Conservation (phyloP, 2,797 vertebrate genomes). For the Numenius phaeopus region DNA sequence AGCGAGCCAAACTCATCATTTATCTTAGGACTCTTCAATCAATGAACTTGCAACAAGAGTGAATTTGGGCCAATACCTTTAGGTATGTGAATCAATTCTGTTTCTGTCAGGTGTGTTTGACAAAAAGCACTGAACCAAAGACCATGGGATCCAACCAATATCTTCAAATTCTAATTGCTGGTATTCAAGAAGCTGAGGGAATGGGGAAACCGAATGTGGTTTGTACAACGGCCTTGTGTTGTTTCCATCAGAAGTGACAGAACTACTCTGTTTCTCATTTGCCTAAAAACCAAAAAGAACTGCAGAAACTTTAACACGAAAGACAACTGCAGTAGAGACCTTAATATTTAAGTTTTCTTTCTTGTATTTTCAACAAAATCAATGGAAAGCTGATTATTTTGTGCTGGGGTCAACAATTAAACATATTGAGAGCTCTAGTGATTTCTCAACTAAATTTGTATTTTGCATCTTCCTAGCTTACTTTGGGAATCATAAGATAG, state of each 20-base stretch:
- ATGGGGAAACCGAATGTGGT: background rate
- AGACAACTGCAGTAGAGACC: background rate
- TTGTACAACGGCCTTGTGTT: accelerated
- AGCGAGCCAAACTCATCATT: background rate
- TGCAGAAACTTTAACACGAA: background rate
- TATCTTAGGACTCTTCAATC: background rate
- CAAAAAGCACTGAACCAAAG: background rate
- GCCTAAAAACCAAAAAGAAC: background rate
- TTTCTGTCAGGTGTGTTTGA: background rate
- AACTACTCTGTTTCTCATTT: background rate
- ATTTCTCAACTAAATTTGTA: background rate
- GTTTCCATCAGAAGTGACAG: background rate
- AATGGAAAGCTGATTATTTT: background rate
- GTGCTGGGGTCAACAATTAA: background rate
- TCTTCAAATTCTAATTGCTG: background rate
- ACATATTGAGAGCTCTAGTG: background rate
- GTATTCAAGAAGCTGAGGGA: background rate
- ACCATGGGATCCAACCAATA: accelerated
- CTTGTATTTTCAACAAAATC: background rate
- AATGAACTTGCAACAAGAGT: background rate
- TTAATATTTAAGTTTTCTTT: background rate
- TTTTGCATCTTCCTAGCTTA: background rate
- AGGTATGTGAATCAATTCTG: background rate
- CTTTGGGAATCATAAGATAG: background rate
- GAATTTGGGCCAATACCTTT: background rate